Evolutionary conservation across 2,113 vertebrate genomes (phyloP).

Genomic region (Catharus fuscescens): DNA sequence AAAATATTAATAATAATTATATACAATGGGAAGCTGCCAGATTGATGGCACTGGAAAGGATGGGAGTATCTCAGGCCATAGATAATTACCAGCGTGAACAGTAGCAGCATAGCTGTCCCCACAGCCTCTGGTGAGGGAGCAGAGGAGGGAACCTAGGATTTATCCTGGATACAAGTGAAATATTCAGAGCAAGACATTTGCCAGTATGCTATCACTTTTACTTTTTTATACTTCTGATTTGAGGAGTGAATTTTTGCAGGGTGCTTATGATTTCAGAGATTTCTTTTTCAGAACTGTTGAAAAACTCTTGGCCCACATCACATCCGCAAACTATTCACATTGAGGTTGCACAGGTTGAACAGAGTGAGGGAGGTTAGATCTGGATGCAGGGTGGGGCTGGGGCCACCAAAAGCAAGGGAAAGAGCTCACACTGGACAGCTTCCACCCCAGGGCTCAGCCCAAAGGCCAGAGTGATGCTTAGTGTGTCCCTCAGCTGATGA

Average conservation of each 20-base stretch:
- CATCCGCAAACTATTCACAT: background rate
- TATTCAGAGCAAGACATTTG: background rate
- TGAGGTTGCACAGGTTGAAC: background rate
- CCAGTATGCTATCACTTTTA: background rate
- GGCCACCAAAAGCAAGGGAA: background rate
- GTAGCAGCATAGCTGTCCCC: background rate
- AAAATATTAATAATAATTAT: background rate
- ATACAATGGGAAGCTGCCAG: background rate
- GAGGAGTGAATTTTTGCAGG: background rate
- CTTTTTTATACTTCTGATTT: background rate
- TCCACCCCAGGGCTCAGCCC: background rate
- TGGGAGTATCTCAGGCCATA: background rate
- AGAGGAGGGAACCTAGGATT: background rate
- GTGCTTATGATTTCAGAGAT: background rate
- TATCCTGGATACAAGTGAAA: background rate
- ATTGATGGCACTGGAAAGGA: background rate
- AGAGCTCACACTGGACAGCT: background rate
- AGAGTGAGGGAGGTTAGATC: background rate
- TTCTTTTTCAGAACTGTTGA: background rate
- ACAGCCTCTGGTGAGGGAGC: background rate
- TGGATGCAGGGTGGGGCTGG: background rate
- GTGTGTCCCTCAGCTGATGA: fast-evolving
- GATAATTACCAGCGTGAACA: background rate
- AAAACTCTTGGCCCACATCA: background rate
- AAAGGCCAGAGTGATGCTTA: background rate